Percentiles rank a stretch among this genome's conserved stretches.
Evolutionary conservation across 2,888 invertebrate species (phyloP).

Genomic region (Eupsilia transversa): DNA sequence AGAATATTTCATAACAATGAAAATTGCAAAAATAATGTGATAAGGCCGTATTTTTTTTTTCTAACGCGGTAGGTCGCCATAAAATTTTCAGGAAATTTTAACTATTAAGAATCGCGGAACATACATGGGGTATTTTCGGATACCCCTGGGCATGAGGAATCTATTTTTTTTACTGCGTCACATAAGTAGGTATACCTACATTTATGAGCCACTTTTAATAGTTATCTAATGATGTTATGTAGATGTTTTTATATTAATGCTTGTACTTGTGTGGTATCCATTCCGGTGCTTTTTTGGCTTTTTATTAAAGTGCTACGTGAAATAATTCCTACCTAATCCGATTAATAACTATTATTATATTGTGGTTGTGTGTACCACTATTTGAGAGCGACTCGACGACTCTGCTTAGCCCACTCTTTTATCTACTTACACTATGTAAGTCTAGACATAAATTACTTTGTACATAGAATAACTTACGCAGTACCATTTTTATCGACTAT

Average conservation of each 20-base stretch:
- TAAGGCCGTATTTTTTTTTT: too few species aligned
- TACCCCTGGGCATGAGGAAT: too few species aligned
- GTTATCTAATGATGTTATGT: neutral
- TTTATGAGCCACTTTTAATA: too few species aligned
- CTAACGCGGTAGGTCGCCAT: too few species aligned
- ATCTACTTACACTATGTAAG: neutral
- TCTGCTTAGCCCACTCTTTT: neutral
- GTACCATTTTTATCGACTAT: neutral
- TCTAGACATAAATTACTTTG: slow-evolving; percentile 16
- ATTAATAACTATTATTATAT: neutral
- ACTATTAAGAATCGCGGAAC: too few species aligned
- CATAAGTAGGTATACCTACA: too few species aligned
- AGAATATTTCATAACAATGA: too few species aligned
- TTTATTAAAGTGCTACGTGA: neutral
- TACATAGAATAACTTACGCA: slow-evolving; percentile 22
- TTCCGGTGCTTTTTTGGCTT: slow-evolving; percentile 20
- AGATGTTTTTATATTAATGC: slow-evolving; percentile 5
- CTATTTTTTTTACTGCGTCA: too few species aligned
- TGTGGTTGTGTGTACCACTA: neutral
- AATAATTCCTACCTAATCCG: slow-evolving; percentile 1
- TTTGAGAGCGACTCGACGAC: neutral
- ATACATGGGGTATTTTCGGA: too few species aligned
- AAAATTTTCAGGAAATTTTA: too few species aligned
- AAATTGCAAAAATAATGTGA: too few species aligned
- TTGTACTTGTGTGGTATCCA: slow-evolving; percentile 39